A percentile compares a stretch with the other conserved stretches of the same genome.
phyloP scores from a whole-genome alignment of 2,797 vertebrate genomes.

The Staurois parvus region DNA sequence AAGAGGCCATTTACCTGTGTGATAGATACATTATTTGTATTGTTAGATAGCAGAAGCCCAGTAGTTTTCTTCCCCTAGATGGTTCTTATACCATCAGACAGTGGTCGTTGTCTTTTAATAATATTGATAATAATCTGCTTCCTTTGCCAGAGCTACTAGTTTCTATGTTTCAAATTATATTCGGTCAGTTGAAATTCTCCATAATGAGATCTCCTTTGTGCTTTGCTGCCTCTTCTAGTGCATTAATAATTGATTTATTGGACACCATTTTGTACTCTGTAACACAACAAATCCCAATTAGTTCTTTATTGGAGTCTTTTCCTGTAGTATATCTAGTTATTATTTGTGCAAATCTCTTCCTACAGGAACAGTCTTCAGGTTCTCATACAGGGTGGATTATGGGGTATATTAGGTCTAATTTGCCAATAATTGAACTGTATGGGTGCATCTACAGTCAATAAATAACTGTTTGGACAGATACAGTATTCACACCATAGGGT shows the following conservation, averaged over 20 bases:
- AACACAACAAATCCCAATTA: neutral
- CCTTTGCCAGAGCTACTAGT: neutral
- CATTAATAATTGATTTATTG: too few relatives aligned
- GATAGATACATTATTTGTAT: neutral
- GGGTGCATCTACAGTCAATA: neutral
- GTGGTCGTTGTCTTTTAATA: neutral
- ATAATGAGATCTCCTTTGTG: neutral
- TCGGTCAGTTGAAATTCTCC: neutral
- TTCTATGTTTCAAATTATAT: neutral
- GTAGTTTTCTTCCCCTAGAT: neutral
- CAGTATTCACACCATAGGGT: too few relatives aligned
- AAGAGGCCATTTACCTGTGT: neutral
- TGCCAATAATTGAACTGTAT: neutral
- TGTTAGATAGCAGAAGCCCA: neutral
- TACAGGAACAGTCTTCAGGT: neutral
- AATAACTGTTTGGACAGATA: neutral
- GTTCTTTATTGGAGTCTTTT: neutral
- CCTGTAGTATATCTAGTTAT: too few relatives aligned
- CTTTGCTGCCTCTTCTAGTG: neutral
- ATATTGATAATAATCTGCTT: neutral
- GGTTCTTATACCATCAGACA: neutral
- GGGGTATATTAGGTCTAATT: neutral
- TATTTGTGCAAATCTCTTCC: neutral
- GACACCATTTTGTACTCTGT: neutral
- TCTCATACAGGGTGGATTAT: neutral